Conservation (phyloP, 2,888 invertebrate species). For the Troides aeacus region DNA sequence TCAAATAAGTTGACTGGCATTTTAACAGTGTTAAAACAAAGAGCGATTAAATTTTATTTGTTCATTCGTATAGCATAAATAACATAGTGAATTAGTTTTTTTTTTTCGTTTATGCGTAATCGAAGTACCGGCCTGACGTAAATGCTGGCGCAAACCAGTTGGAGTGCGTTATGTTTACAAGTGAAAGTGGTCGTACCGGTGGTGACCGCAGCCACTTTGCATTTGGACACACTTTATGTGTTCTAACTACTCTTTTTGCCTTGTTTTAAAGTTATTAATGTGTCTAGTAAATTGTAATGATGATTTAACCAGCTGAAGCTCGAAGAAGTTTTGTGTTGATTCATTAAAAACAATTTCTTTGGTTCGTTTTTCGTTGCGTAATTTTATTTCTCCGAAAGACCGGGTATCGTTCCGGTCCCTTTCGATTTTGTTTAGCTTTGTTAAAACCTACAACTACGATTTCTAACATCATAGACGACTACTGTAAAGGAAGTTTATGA, state of each 20-base stretch:
- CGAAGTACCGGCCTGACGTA: conserved; percentile 34
- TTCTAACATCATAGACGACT: background rate
- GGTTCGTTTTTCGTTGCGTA: background rate
- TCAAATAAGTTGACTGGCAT: background rate
- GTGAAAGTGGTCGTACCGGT: conserved; percentile 52
- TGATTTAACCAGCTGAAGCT: background rate
- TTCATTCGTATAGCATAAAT: conserved; percentile 17
- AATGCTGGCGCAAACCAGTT: conserved; percentile 33
- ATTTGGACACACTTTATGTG: conserved; percentile 27
- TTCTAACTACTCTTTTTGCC: conserved; percentile 2
- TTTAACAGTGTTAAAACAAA: conserved; percentile 8
- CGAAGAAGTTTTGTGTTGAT: background rate
- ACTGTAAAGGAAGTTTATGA: background rate
- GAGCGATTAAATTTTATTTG: conserved; percentile 15
- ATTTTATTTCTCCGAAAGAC: background rate
- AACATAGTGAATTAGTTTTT: conserved; percentile 16
- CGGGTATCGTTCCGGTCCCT: background rate
- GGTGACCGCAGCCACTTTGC: conserved; percentile 35
- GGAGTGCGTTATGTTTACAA: conserved; percentile 45
- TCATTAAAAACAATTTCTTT: background rate
- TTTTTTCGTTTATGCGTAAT: conserved; percentile 26
- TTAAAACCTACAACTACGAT: background rate
- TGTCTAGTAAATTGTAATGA: background rate
- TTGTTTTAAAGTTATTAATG: background rate
- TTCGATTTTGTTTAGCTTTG: background rate